A percentile compares a stretch with the other conserved stretches of the same genome.
Conservation (phyloP, 2,888 invertebrate genomes). For the Microdon myrmicae region DNA sequence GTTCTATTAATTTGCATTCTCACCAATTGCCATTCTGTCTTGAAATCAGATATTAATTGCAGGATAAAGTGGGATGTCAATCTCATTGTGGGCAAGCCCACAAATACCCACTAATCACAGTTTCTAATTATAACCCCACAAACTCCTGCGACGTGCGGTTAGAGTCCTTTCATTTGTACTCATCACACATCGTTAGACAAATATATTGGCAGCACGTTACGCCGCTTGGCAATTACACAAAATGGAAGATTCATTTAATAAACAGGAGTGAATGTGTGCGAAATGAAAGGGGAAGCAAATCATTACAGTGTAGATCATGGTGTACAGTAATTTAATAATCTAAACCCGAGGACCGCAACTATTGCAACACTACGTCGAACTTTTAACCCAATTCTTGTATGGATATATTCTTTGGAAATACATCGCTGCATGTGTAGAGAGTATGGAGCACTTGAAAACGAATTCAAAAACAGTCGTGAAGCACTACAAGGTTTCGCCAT, state of each 20-base stretch:
- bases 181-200: conserved; percentile 1
- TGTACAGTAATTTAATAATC: conserved; percentile 34
- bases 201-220: no score
- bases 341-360: conserved; percentile 23
- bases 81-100: conserved; percentile 34
- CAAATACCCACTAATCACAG: conserved; percentile 1
- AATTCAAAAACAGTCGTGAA: conserved; percentile 23
- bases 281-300: no score
- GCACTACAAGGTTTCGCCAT: conserved; percentile 28
- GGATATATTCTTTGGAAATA: conserved; percentile 10
- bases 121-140: conserved; percentile 30
- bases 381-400: conserved; percentile 44
- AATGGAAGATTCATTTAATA: no score
- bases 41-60: conserved; percentile 4
- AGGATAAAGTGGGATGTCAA: conserved; percentile 24
- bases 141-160: conserved; percentile 1
- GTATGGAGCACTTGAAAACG: conserved; percentile 26
- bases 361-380: conserved; percentile 41
- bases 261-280: no score
- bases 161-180: conserved; percentile 5
- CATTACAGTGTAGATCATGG: no score
- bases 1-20: no score
- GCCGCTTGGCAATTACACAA: background rate
- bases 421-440: background rate
- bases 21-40: background rate